Evolutionary conservation across 2,113 vertebrate species (phyloP), one percentile per base, ranked within the genome.

Genomic region (Pterocles orientalis): DNA sequence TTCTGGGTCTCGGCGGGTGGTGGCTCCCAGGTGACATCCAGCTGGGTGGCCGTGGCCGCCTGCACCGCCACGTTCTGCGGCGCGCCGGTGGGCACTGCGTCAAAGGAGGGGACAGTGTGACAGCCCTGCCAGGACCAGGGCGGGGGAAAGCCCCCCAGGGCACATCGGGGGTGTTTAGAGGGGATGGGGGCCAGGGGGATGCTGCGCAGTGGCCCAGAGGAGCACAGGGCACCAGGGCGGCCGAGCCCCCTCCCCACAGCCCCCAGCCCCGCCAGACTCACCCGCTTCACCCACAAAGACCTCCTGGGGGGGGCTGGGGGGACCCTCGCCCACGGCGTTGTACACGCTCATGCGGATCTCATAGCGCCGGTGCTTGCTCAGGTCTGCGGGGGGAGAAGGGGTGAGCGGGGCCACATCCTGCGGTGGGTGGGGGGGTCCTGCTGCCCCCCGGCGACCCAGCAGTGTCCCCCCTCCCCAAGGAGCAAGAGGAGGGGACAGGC

Each of bases 221-320:
- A 41, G n/a, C 3, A 1, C 0, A 21, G 18, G 50, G 19, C 1
- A 3, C 24, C 66, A 12, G 78, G 36, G 54, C 3, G 2, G 34
- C 10, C 0, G 1, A 54, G 19, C 36, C 36, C 73, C 47, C 7
- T 26, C 18, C 39, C 24, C 1, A 0, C 31, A 29, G 57, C 64
- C 9, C 50, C 82, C 51, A 6, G 2, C 34, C 0, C 39, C 12
- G 39, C 39, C 39, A 41, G 26, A 89, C 98, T 95, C 94, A 99
- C 99, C 99, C 64, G 99, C 99, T 94, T 99, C 99, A 12, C 99
- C 99, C 2, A 99, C 99, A 4, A 99, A 99, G 91, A 99, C 99
- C 96, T 99, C 99, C 85, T 99, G 98, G 0, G 99, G 99, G 1
- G 99, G 79, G 72, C 99, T 99, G 96, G 97, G 96, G 28, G 99